phyloP scores from a whole-genome alignment of 2,113 vertebrate genomes.

The Colistium nudipinnis region DNA sequence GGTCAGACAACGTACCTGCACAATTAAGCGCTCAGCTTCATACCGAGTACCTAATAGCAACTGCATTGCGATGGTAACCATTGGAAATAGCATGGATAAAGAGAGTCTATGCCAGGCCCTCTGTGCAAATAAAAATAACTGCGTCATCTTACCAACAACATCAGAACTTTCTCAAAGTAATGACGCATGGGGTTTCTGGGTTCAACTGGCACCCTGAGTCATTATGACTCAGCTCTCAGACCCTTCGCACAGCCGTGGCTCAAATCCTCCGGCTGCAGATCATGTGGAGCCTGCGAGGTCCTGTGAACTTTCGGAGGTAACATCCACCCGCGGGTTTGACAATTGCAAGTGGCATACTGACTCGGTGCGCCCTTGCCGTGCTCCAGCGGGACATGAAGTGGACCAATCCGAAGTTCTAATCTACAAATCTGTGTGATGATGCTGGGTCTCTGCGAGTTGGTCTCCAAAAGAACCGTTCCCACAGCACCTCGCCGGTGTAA shows the following conservation, averaged over 20 bases:
- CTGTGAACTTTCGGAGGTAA: conserved; percentile 53
- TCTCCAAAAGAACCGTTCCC: conserved; percentile 50
- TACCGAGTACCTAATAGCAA: no score
- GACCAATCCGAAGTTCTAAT: conserved; percentile 70
- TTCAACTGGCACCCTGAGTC: conserved; percentile 51
- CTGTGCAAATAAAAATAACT: not conserved
- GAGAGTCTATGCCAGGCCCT: not conserved
- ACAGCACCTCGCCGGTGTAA: conserved; percentile 64
- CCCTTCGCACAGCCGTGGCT: conserved; percentile 51
- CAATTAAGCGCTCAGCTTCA: no score
- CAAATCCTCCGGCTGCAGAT: conserved; percentile 46
- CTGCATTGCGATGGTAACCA: not conserved
- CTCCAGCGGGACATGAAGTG: conserved; percentile 64
- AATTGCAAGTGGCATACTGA: conserved; percentile 62
- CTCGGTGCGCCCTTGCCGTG: conserved; percentile 49
- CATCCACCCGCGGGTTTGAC: conserved; percentile 64
- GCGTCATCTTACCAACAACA: not conserved
- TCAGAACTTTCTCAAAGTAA: conserved; percentile 44
- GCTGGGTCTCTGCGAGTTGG: conserved; percentile 62
- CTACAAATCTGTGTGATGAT: conserved; percentile 72
- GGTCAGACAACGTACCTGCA: no score
- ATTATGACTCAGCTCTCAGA: conserved; percentile 60
- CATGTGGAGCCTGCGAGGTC: conserved; percentile 45
- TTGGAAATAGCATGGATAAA: not conserved
- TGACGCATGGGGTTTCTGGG: conserved; percentile 64